Percentiles rank a stretch among this genome's conserved stretches.
Conservation (phyloP, 2,113 vertebrate genomes). For the Python bivittatus region DNA sequence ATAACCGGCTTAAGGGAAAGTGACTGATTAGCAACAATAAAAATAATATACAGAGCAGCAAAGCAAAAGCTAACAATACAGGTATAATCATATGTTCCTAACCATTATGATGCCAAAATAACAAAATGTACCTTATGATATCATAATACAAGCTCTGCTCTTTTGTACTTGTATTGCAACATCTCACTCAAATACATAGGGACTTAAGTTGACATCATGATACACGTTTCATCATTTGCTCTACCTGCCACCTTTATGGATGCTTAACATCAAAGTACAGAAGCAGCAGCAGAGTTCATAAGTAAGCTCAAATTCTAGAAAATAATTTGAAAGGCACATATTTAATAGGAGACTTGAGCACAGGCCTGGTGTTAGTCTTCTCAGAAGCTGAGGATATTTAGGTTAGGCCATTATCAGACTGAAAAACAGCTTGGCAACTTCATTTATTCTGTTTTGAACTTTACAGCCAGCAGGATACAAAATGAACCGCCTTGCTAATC, state of each 20-base stretch:
- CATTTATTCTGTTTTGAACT: not conserved
- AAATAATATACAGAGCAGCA: not conserved
- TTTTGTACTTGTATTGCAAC: too few species aligned
- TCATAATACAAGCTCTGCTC: too few species aligned
- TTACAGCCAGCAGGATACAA: not conserved
- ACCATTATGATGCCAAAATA: not conserved
- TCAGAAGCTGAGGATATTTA: not conserved
- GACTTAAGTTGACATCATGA: too few species aligned
- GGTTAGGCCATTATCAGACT: not conserved
- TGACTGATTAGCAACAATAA: not conserved
- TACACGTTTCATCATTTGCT: too few species aligned
- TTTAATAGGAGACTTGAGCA: not conserved
- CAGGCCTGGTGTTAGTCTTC: not conserved
- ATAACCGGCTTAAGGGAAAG: not conserved
- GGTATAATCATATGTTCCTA: not conserved
- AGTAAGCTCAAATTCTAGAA: too few species aligned
- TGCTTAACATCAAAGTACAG: too few species aligned
- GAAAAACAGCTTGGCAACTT: not conserved
- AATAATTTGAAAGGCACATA: not conserved
- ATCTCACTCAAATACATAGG: too few species aligned
- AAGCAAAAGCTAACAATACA: not conserved
- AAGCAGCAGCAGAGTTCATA: too few species aligned
- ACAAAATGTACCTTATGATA: not conserved
- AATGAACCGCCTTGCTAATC: not conserved
- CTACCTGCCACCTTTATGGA: too few species aligned